Conservation (phyloP, 2,113 vertebrate species). For the Hippolais icterina region DNA sequence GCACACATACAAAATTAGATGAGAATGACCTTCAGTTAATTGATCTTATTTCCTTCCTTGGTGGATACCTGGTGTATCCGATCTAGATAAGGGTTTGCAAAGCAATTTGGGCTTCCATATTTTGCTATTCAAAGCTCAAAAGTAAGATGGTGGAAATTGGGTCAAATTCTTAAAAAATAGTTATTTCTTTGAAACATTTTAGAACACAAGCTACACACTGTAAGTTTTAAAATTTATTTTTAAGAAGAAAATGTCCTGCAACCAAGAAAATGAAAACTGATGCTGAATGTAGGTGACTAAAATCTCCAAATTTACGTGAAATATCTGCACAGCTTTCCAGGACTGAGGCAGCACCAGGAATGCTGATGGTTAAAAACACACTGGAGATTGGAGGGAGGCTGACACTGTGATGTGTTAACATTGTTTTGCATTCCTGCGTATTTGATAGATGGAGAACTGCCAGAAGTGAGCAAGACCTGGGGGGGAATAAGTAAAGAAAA, state of each 20-base stretch:
- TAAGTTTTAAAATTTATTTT: not conserved
- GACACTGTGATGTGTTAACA: not conserved
- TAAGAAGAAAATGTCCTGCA: not conserved
- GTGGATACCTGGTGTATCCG: not conserved
- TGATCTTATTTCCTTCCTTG: not conserved
- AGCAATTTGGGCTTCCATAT: not conserved
- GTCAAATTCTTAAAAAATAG: not conserved
- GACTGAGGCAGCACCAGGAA: not conserved
- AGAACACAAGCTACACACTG: accelerated
- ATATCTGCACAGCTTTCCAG: not conserved
- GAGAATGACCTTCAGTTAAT: not conserved
- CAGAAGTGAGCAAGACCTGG: not conserved
- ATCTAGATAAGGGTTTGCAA: not conserved
- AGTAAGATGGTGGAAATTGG: not conserved
- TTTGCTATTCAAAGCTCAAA: not conserved
- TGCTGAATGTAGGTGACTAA: not conserved
- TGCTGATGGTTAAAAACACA: not conserved
- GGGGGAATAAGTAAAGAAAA: not conserved
- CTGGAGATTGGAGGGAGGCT: not conserved
- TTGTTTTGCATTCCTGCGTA: not conserved
- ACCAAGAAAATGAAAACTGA: not conserved
- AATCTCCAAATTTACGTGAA: not conserved
- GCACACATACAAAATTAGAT: not conserved
- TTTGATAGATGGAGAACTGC: not conserved
- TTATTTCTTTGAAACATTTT: not conserved